These are phyloP conservation scores for Salticus scenicus DNA, from an alignment of 2,888 invertebrate genomes.

Conservation along the genomic window DNA sequence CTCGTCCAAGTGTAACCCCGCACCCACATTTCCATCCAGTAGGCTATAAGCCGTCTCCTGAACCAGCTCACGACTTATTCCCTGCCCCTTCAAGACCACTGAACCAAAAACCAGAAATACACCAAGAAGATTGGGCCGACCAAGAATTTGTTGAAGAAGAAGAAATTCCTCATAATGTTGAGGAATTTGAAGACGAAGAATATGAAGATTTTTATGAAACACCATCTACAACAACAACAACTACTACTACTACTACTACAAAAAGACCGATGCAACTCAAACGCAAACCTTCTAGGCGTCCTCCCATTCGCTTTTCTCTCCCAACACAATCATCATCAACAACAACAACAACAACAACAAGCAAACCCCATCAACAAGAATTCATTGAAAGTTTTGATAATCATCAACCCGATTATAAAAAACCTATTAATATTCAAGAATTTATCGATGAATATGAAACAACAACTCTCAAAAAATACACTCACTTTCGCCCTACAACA, in stretches of 20 bases:
- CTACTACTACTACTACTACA: constrained; percentile 18
- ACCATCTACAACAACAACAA: background rate
- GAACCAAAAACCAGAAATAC: constrained; percentile 35
- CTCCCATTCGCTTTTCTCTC: background rate
- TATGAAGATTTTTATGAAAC: constrained; percentile 35
- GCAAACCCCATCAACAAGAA: constrained; percentile 8
- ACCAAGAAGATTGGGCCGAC: constrained; percentile 42
- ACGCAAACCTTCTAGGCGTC: background rate
- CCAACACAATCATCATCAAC: background rate
- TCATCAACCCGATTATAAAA: constrained; percentile 42
- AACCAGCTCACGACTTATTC: constrained; percentile 39
- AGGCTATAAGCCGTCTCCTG: constrained; percentile 5
- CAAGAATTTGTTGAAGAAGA: constrained; percentile 51
- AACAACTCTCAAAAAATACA: constrained; percentile 27
- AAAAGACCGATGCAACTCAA: background rate
- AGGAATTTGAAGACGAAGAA: constrained; percentile 39
- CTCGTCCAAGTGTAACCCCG: constrained; percentile 35
- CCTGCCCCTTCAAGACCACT: constrained; percentile 58
- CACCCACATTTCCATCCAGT: constrained; percentile 42
- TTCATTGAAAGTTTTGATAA: constrained; percentile 53
- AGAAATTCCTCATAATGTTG: constrained; percentile 30
- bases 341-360: constrained; percentile 2
- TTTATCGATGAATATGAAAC: constrained; percentile 31
- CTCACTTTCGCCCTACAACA: background rate
- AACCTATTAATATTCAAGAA: constrained; percentile 34